Conservation (phyloP, 2,888 invertebrate species). For the Nysson spinosus region DNA sequence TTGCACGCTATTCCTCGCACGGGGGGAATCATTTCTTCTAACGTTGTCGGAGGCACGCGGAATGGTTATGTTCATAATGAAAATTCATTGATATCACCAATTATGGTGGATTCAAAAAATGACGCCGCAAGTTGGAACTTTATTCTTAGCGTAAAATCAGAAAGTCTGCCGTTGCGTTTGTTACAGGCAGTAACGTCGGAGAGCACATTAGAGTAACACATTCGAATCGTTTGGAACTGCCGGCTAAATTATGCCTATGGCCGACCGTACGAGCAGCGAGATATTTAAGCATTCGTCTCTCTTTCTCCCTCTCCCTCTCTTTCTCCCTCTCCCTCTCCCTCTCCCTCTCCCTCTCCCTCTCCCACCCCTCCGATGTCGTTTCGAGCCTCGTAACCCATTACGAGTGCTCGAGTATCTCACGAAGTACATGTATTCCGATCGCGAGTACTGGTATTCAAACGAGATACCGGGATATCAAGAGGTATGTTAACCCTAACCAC, state of each 20-base stretch:
- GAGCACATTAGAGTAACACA: constrained; percentile 30
- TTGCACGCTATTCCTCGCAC: too few relatives aligned
- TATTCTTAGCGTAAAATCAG: neutral
- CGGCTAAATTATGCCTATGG: constrained; percentile 47
- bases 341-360: constrained; percentile 17
- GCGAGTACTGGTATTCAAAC: constrained; percentile 30
- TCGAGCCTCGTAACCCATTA: constrained; percentile 33
- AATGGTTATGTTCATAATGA: too few relatives aligned
- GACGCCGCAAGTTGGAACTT: too few relatives aligned
- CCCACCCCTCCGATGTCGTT: constrained; percentile 24
- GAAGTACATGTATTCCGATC: constrained; percentile 38
- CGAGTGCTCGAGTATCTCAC: constrained; percentile 41
- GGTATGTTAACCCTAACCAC: constrained; percentile 26
- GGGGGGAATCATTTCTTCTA: too few relatives aligned
- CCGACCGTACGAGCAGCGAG: constrained; percentile 28
- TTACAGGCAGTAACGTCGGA: constrained; percentile 10
- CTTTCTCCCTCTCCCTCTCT: constrained; percentile 2
- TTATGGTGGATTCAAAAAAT: too few relatives aligned
- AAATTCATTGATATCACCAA: too few relatives aligned
- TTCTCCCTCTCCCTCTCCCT: neutral
- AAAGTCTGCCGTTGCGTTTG: neutral
- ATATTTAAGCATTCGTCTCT: constrained; percentile 28
- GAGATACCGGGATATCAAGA: constrained; percentile 35
- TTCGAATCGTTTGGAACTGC: constrained; percentile 52
- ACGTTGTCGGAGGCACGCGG: too few relatives aligned